Evolutionary conservation across 2,797 vertebrate species (phyloP), one percentile per base, ranked within the genome.

Genomic region (Leptoclinus maculatus): DNA sequence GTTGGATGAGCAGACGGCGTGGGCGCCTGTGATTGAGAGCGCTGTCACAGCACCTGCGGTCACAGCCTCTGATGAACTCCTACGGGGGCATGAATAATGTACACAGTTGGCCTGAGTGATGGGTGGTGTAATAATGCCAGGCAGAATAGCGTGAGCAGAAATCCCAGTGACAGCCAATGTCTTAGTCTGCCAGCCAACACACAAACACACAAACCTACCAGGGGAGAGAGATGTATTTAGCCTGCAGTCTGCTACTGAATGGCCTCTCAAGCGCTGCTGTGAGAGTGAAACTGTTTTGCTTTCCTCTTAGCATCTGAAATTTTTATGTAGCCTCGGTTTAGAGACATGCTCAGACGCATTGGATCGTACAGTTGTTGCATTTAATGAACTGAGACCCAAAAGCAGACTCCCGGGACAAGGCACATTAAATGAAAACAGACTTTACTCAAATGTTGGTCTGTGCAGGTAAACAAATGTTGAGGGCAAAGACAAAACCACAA

Each of bases 71-170:
- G 87, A 89, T 82, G 27, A 76, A 86, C 87, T 89, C 83, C 88
- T 89, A 66, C 13, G 74, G 77, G 86, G 81, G 70, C 88, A 91
- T 94, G 91, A 94, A 92, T 94, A 95, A 94, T 92, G 89, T 84
- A 88, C 82, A 82, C 82, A 71, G 76, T 84, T 78, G 83, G 63
- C 66, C 78, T 92, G 93, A 94, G 85, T 93, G 93, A 95, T 94
- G 87, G 90, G 76, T 87, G 68, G 75, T 79, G 68, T 94, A 90
- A 93, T 93, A 90, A 91, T 82, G 86, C 85, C 84, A 83, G 90
- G 90, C 91, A 94, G 91, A 91, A 78, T 89, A 83, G 90, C 91
- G 84, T 92, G 92, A 94, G 86, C 76, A 83, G 89, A 88, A 88
- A 86, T 73, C 80, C 82, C 72, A 76, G 78, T 81, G 89, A 94